phyloP scores from a whole-genome alignment of 2,113 vertebrate genomes.

The Alaudala cheleensis region DNA sequence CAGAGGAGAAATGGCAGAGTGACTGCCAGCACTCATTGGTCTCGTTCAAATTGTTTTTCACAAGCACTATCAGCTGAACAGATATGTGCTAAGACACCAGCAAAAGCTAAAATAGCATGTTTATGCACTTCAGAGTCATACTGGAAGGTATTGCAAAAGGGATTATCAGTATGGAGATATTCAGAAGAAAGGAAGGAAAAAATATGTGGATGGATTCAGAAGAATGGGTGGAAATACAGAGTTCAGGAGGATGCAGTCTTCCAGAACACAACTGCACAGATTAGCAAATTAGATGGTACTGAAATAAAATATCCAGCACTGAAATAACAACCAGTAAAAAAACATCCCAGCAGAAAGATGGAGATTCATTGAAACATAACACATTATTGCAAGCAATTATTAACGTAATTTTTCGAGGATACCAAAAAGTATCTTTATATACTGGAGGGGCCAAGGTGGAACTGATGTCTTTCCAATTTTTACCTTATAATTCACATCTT shows the following conservation, averaged over 20 bases:
- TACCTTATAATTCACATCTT: neutral
- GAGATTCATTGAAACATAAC: neutral
- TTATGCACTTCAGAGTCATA: neutral
- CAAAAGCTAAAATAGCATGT: conserved; percentile 4
- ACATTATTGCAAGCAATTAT: neutral
- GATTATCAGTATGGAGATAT: neutral
- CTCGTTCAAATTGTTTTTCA: conserved; percentile 34
- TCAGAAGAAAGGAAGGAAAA: neutral
- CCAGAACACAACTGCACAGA: neutral
- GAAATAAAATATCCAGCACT: neutral
- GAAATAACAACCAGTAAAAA: neutral
- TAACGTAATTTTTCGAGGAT: neutral
- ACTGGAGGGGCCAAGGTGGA: neutral
- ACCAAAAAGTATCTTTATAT: neutral
- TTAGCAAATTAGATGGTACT: neutral
- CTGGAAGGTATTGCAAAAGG: neutral
- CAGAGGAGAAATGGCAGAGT: neutral
- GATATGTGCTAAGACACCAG: neutral
- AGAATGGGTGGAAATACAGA: neutral
- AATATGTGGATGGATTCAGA: neutral
- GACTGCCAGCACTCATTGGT: neutral
- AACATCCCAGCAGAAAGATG: neutral
- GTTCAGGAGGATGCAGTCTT: neutral
- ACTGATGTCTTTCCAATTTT: neutral
- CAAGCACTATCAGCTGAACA: neutral